Evolutionary conservation across 2,113 vertebrate genomes (phyloP), one percentile per base, ranked within the genome.

Genomic region (Hiodon tergisus): DNA sequence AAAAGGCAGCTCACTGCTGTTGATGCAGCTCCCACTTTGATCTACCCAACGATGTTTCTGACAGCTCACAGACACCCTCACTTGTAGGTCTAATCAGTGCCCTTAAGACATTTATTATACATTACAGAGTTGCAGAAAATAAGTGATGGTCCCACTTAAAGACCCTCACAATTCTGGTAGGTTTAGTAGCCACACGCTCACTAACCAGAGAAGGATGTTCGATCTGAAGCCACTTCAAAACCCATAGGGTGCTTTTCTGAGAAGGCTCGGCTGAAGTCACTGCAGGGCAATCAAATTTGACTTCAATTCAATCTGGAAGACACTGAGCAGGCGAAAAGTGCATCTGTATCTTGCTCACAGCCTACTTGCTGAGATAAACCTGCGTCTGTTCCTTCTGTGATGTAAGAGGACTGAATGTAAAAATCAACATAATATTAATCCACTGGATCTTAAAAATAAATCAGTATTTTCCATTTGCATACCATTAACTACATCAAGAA

Each of bases 51-150:
- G 47, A 67, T 51, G 57, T 58, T 16, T 61, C 67, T 66, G 61
- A 63, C 67, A 71, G 68, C 31, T 67, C 55, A 59, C 52, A 75
- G 67, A 71, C 31, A 69, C 60, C 7, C 3, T 57, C 3, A 14
- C 17, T 61, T 51, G 67, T 47, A 53, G 48, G 54, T 14, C 63
- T 68, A 67, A 54, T 72, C 63, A 75, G 69, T 52, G 62, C 53
- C 69, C 14, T 66, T 72, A 72, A 76, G 68, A 52, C 51, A 76
- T 77, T 61, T 62, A 72, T 72, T 72, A 77, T 72, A 67, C 62
- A 77, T n/a, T 9, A 54, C 7, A 10, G 51, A n/a, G 14, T 13
- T 71, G 71, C 16, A 72, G 50, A 50, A 67, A 63, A 52, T 13
- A 31, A 57, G 17, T 67, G 60, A 55, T 11, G 53, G 52, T 13